Percentiles rank a stretch among this genome's conserved stretches.
Conservation (phyloP, 37 sponge, comb jelly and placozoan genomes). For the Geodia barretti region DNA sequence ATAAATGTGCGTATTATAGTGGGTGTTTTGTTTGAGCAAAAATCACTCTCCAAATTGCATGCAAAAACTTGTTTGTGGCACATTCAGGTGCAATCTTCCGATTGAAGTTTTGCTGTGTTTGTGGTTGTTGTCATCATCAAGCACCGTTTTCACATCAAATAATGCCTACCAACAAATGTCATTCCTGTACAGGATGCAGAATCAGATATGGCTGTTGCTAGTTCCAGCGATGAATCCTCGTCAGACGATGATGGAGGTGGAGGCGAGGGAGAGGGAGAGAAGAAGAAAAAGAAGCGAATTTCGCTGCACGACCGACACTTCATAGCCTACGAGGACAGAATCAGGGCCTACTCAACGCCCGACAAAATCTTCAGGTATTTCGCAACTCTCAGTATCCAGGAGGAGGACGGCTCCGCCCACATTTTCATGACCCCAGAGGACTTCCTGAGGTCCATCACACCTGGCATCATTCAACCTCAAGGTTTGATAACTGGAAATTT, state of each 20-base stretch:
- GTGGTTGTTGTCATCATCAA: too few relatives aligned
- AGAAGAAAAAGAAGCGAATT: constrained; percentile 25
- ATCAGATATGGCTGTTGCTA: neutral
- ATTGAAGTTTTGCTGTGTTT: too few relatives aligned
- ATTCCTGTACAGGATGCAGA: neutral
- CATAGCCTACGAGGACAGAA: constrained; percentile 93
- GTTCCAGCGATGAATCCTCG: neutral
- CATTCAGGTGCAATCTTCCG: too few relatives aligned
- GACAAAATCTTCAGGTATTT: constrained; percentile 98
- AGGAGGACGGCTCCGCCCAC: constrained; percentile 44
- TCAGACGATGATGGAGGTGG: constrained; percentile 6
- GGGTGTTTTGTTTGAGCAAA: too few relatives aligned
- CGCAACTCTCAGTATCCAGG: constrained; percentile 74
- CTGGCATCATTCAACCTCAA: constrained; percentile 92
- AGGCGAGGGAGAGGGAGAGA: constrained; percentile 31
- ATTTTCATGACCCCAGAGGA: constrained; percentile 98
- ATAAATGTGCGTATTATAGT: neutral
- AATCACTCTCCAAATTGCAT: too few relatives aligned
- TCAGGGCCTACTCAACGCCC: constrained; percentile 92
- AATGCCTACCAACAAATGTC: neutral
- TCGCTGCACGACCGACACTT: constrained; percentile 82
- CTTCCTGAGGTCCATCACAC: constrained; percentile 93
- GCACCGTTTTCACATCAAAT: too few relatives aligned
- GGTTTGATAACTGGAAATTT: constrained; percentile 27
- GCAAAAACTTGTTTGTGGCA: too few relatives aligned